These are phyloP conservation scores for Drosophila jambulina DNA, from an alignment of 1,140 invertebrate species.

Conservation along the genomic window DNA sequence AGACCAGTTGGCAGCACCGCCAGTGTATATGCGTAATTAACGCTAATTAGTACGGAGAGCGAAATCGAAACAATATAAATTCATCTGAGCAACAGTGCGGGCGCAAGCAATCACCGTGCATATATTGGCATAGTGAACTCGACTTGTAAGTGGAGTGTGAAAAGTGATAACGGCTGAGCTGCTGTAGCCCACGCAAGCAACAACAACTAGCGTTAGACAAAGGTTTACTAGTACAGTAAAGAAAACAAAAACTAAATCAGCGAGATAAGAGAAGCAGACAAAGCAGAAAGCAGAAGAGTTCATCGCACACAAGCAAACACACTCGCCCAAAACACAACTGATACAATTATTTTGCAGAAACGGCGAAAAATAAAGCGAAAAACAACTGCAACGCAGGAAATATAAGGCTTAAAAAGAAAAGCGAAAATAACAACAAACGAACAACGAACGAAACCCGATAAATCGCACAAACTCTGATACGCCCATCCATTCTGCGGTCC, in stretches of 20 bases:
- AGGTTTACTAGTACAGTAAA: conserved; percentile 69
- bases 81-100: conserved; percentile 61
- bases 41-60: conserved; percentile 50
- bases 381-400: conserved; percentile 48
- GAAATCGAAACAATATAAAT: conserved; percentile 70
- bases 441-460: conserved; percentile 48
- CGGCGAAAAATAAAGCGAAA: conserved; percentile 31
- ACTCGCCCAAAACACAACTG: conserved; percentile 10
- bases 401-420: conserved; percentile 11
- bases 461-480: conserved; percentile 37
- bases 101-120: conserved; percentile 21
- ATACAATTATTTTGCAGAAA: conserved; percentile 66
- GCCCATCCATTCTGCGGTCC: conserved; percentile 48
- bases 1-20: conserved; percentile 22
- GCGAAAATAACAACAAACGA: conserved; percentile 21
- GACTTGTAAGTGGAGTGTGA: conserved; percentile 64
- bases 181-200: conserved; percentile 37
- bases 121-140: conserved; percentile 26
- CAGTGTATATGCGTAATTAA: conserved; percentile 58
- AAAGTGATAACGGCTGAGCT: conserved; percentile 54
- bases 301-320: conserved; percentile 15
- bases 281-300: conserved; percentile 61
- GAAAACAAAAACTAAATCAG: conserved; percentile 51
- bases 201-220: conserved; percentile 63
- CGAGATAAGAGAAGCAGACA: conserved; percentile 67